Conservation (phyloP, 2,888 invertebrate species). For the Ganaspis brasiliensis region DNA sequence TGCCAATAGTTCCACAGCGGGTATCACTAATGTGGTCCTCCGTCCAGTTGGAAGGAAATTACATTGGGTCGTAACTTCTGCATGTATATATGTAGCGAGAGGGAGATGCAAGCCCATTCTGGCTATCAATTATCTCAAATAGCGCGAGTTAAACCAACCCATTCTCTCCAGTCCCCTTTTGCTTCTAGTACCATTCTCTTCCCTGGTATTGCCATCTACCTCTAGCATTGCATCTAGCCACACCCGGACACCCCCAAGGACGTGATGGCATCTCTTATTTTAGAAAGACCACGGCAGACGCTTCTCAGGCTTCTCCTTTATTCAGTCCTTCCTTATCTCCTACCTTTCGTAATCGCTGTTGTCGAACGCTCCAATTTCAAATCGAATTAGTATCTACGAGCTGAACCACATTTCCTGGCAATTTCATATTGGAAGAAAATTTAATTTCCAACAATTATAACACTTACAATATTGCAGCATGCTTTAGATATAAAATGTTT, state of each 20-base stretch:
- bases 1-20: constrained; percentile 46
- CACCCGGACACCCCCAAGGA: constrained; percentile 42
- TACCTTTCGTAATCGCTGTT: constrained; percentile 11
- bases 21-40: constrained; percentile 73
- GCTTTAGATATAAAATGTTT: too few relatives aligned
- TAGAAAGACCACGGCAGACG: constrained; percentile 31
- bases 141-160: constrained; percentile 71
- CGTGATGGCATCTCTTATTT: constrained; percentile 43
- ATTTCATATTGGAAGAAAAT: too few relatives aligned
- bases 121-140: constrained; percentile 76
- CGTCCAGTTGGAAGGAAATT: constrained; percentile 73
- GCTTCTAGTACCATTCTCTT: constrained; percentile 34
- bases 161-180: constrained; percentile 63
- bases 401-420: neutral
- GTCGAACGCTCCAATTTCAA: constrained; percentile 5
- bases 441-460: too few relatives aligned
- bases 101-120: constrained; percentile 66
- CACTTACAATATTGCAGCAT: too few relatives aligned
- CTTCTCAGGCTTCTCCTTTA: constrained; percentile 3
- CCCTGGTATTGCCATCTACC: constrained; percentile 29
- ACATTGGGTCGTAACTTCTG: constrained; percentile 61
- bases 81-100: constrained; percentile 32
- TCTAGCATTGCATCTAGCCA: constrained; percentile 31
- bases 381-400: constrained; percentile 1
- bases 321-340: constrained; percentile 10